Conservation (phyloP, 2,888 invertebrate genomes). For the Drosophila affinis region DNA sequence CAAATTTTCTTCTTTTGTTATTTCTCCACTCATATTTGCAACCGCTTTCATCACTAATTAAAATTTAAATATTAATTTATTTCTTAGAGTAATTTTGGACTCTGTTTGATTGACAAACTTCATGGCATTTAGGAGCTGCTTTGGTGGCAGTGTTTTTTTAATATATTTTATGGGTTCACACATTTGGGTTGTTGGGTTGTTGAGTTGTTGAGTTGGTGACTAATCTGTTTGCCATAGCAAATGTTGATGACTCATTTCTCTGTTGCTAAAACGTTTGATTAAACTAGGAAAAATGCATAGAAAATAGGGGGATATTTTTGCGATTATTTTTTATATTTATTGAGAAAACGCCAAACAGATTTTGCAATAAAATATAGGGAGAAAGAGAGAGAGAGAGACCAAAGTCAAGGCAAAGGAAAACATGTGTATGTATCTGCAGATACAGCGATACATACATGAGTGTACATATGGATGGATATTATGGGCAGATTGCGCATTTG, state of each 20-base stretch:
- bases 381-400: background rate
- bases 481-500: slow-evolving; percentile 62
- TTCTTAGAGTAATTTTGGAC: background rate
- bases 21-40: background rate
- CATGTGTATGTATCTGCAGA: slow-evolving; percentile 30
- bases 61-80: background rate
- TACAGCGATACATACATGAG: slow-evolving; percentile 11
- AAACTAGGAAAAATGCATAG: slow-evolving; percentile 25
- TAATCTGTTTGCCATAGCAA: slow-evolving; percentile 46
- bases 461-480: slow-evolving; percentile 14
- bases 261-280: slow-evolving; percentile 22
- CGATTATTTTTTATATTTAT: slow-evolving; percentile 12
- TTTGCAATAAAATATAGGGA: background rate
- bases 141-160: slow-evolving; percentile 26
- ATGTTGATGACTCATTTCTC: slow-evolving; percentile 32
- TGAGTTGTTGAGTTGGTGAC: slow-evolving; percentile 19
- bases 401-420: slow-evolving; percentile 27
- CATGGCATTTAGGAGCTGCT: background rate
- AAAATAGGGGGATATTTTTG: slow-evolving; percentile 1
- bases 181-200: background rate
- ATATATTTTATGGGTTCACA: slow-evolving; percentile 1
- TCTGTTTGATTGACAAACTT: slow-evolving; percentile 15
- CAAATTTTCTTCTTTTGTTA: too few relatives aligned
- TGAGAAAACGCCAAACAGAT: slow-evolving; percentile 34
- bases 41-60: background rate